phyloP scores from a whole-genome alignment of 2,113 vertebrate species.

The Triplophysa rosa region DNA sequence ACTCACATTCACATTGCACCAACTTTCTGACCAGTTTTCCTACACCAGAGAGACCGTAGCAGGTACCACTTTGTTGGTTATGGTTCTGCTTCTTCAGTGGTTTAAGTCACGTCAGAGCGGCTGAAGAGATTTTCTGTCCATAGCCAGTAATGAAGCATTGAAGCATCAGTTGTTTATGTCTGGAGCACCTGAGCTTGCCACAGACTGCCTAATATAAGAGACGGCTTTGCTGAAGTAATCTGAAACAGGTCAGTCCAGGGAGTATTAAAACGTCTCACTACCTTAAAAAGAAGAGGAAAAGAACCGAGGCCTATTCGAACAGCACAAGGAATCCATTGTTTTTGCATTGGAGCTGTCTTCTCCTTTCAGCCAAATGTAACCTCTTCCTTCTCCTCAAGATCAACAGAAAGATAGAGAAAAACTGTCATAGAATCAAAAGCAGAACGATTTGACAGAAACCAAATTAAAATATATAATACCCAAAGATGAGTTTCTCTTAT shows the following conservation, averaged over 20 bases:
- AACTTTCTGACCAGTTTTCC: too few relatives aligned
- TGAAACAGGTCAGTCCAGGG: slow-evolving; percentile 4
- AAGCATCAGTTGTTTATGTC: slow-evolving; percentile 35
- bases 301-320: slow-evolving; percentile 49
- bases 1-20: too few relatives aligned
- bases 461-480: slow-evolving; percentile 10
- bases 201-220: slow-evolving; percentile 16
- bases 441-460: neutral
- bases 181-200: slow-evolving; percentile 34
- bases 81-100: slow-evolving; percentile 1
- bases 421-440: slow-evolving; percentile 5
- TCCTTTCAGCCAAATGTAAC: neutral
- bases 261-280: slow-evolving; percentile 18
- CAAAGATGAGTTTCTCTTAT: neutral
- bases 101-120: slow-evolving; percentile 2
- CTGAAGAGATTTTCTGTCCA: neutral
- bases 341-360: slow-evolving; percentile 40
- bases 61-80: slow-evolving; percentile 16
- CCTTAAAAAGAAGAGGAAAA: slow-evolving; percentile 33
- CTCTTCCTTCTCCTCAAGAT: neutral
- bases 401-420: slow-evolving; percentile 1
- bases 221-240: slow-evolving; percentile 20
- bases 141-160: slow-evolving; percentile 30
- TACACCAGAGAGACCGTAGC: neutral
- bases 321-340: slow-evolving; percentile 72